Percentiles rank a stretch among this genome's conserved stretches.
Conservation (phyloP, 2,888 invertebrate species). For the Scaptomyza tumidula region DNA sequence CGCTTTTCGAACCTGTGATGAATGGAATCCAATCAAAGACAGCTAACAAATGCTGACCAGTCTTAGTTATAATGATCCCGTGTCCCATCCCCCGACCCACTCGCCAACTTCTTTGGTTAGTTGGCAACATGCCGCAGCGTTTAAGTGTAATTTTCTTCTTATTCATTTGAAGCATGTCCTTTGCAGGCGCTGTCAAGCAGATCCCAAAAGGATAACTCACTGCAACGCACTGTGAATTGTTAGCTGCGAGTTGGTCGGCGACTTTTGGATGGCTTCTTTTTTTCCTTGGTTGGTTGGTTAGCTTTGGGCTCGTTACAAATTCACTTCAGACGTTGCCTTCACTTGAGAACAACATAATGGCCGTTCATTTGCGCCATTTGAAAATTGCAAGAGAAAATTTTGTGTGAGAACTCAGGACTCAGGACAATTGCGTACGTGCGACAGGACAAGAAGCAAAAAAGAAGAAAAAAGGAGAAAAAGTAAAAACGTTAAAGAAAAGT, state of each 20-base stretch:
- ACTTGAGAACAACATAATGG: constrained; percentile 81
- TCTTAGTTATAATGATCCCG: constrained; percentile 12
- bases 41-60: constrained; percentile 56
- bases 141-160: constrained; percentile 82
- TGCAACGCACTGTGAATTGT: constrained; percentile 52
- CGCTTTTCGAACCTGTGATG: constrained; percentile 25
- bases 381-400: constrained; percentile 70
- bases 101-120: constrained; percentile 20
- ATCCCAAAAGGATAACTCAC: constrained; percentile 58
- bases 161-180: constrained; percentile 81
- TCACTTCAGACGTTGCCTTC: constrained; percentile 77
- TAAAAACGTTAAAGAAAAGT: neutral
- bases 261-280: constrained; percentile 20
- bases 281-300: no score
- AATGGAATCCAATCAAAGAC: constrained; percentile 62
- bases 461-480: constrained; percentile 13
- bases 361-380: constrained; percentile 77
- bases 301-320: constrained; percentile 71
- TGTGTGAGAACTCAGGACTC: constrained; percentile 53
- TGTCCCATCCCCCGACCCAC: neutral
- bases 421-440: constrained; percentile 79
- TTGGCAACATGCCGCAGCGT: constrained; percentile 73
- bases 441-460: constrained; percentile 35
- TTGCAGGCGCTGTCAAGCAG: constrained; percentile 42
- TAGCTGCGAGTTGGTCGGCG: constrained; percentile 33